Evolutionary conservation across 2,113 vertebrate genomes (phyloP), one percentile per base, ranked within the genome.

Genomic region (Tetrao urogallus): DNA sequence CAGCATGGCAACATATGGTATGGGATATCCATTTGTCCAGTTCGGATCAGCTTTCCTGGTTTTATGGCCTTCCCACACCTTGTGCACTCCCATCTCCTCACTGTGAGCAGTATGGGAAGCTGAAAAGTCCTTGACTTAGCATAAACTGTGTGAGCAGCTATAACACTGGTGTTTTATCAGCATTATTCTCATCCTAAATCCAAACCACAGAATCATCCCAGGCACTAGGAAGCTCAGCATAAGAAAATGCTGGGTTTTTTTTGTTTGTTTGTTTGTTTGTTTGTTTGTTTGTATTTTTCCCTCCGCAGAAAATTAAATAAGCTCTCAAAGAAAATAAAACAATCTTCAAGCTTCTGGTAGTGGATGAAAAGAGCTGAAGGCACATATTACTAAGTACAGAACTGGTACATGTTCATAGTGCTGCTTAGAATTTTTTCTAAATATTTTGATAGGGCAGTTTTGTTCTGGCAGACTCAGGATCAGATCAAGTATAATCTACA

Each of bases 401-500:
- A 64, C 19, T 42, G 25, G 22, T 90, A n/a, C 0, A 24, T 71
- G 69, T 81, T 92, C 93, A 67, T 13, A 47, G 47, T 14, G 11
- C 76, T 91, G 88, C 69, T 67, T 93, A 38, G 83, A 74, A 81
- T 90, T 88, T 52, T 65, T 74, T 75, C 56, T 91, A 88, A 95
- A 96, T 90, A 93, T 95, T 96, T 91, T 90, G 96, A 63, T 93
- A 52, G 57, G 61, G 42, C 77, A 92, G 91, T 96, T 94, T 96
- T 81, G 79, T 86, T 76, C 94, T 96, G 88, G 86, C 93, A 96
- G 88, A 30, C 52, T 75, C 52, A 13, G 52, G 65, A 92, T 75
- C 19, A 72, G 76, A 93, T 95, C 82, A 52, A 90, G 76, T 91
- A 73, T 96, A 92, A 74, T 92, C 79, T 96, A 76, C 83, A 79